Conservation (phyloP, 2,797 vertebrate genomes). For the Propithecus deckenii region DNA sequence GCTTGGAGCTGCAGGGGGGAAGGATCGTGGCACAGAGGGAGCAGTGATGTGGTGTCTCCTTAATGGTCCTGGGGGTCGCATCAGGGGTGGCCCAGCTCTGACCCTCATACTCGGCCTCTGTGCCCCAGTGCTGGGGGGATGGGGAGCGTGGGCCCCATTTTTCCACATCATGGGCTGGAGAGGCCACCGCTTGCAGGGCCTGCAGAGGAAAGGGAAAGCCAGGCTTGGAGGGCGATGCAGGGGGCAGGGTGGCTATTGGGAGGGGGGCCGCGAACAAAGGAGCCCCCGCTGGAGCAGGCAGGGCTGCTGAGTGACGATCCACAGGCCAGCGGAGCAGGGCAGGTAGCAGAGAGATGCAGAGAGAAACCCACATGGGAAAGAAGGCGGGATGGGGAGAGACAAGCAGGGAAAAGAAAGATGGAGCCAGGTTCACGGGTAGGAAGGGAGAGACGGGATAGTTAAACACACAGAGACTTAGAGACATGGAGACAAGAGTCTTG, state of each 20-base stretch:
- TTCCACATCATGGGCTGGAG: slow-evolving; percentile 73
- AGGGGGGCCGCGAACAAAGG: slow-evolving; percentile 82
- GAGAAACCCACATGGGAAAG: slow-evolving; percentile 20
- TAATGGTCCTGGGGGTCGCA: neutral
- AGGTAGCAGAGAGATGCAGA: slow-evolving; percentile 70
- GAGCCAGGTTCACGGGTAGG: neutral
- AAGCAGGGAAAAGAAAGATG: neutral
- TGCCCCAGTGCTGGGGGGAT: neutral
- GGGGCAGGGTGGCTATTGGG: too few relatives aligned
- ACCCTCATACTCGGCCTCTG: rapidly evolving
- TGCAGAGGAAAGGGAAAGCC: slow-evolving; percentile 87
- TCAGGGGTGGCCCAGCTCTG: neutral
- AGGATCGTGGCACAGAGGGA: neutral
- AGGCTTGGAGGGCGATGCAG: slow-evolving; percentile 85
- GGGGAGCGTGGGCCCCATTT: slow-evolving; percentile 10
- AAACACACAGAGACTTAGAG: neutral
- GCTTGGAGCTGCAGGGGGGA: neutral
- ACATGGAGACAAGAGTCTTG: neutral
- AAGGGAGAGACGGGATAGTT: neutral
- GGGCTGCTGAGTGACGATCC: slow-evolving; percentile 90
- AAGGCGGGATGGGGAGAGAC: rapidly evolving
- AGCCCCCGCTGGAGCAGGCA: slow-evolving; percentile 84
- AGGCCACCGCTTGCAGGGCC: slow-evolving; percentile 82
- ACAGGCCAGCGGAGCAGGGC: slow-evolving; percentile 81
- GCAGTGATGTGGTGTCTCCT: neutral